These are phyloP conservation scores for Drosophila tristis DNA, from an alignment of 1,140 invertebrate species.

Conservation along the genomic window DNA sequence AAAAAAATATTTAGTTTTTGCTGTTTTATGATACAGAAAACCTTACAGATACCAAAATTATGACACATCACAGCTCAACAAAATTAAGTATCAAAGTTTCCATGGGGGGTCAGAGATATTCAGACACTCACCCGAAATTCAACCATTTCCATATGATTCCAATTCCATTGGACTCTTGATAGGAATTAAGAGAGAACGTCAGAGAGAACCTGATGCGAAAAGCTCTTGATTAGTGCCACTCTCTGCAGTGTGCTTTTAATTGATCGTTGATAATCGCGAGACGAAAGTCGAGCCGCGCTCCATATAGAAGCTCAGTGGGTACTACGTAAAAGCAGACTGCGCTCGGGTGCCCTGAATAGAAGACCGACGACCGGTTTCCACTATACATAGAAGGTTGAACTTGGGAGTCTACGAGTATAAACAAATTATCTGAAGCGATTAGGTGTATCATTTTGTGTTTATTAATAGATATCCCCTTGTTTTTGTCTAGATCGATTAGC, in stretches of 20 bases:
- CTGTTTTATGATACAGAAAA: background rate
- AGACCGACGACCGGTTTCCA: conserved; percentile 42
- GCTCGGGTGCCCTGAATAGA: conserved; percentile 18
- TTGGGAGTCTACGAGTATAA: conserved; percentile 25
- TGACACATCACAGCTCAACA: too few relatives aligned
- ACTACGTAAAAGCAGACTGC: conserved; percentile 49
- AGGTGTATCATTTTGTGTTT: background rate
- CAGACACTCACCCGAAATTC: background rate
- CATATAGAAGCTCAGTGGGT: conserved; percentile 39
- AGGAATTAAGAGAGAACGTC: background rate
- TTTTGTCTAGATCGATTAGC: conserved; percentile 3
- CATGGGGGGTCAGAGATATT: too few relatives aligned
- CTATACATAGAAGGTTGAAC: conserved; percentile 9
- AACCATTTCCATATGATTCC: conserved; percentile 8
- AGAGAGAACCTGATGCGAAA: conserved; percentile 9
- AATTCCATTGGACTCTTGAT: conserved; percentile 21
- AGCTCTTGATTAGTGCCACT: conserved; percentile 30
- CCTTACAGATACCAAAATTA: too few relatives aligned
- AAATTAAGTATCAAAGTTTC: too few relatives aligned
- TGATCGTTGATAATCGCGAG: conserved; percentile 31
- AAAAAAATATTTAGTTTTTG: background rate
- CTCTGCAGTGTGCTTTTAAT: conserved; percentile 56
- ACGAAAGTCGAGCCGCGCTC: conserved; percentile 47
- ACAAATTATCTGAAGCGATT: conserved; percentile 19
- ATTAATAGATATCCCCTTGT: conserved; percentile 3